A percentile compares a stretch with the other conserved stretches of the same genome.
These are phyloP conservation scores for Automeris io DNA, from an alignment of 2,888 invertebrate genomes.

Conservation along the genomic window DNA sequence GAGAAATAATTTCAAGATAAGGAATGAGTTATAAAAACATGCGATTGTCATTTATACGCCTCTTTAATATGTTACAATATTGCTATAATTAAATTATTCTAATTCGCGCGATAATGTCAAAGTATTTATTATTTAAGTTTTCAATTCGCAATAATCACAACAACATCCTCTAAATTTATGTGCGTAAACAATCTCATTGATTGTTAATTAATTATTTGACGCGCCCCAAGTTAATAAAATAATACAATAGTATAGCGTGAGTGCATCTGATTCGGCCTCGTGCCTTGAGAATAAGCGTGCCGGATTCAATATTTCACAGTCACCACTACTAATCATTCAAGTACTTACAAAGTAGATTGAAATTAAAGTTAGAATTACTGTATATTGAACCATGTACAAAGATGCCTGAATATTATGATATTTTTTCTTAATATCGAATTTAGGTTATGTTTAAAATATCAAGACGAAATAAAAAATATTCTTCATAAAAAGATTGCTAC, in stretches of 20 bases:
- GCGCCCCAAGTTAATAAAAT: conserved; percentile 16
- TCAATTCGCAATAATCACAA: background rate
- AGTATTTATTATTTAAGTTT: no score
- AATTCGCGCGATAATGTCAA: no score
- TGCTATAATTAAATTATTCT: no score
- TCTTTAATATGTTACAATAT: no score
- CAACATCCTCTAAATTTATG: background rate
- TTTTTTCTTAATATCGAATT: no score
- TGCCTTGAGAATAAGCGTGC: conserved; percentile 51
- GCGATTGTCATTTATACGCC: no score
- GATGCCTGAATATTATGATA: no score
- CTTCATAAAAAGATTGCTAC: no score
- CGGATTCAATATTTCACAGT: conserved; percentile 67
- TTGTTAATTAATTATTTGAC: conserved; percentile 9
- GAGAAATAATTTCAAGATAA: no score
- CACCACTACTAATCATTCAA: conserved; percentile 59
- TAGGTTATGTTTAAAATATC: no score
- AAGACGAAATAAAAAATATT: no score
- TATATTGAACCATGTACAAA: conserved; percentile 1
- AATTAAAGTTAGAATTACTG: conserved; percentile 23
- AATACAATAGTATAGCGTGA: conserved; percentile 33
- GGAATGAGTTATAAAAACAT: no score
- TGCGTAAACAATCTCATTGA: background rate
- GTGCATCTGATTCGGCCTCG: conserved; percentile 46
- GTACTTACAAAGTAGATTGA: conserved; percentile 54